These are phyloP conservation scores for Corticium candelabrum DNA, from an alignment of 37 sponge, comb jelly and placozoan species.

Conservation along the genomic window DNA sequence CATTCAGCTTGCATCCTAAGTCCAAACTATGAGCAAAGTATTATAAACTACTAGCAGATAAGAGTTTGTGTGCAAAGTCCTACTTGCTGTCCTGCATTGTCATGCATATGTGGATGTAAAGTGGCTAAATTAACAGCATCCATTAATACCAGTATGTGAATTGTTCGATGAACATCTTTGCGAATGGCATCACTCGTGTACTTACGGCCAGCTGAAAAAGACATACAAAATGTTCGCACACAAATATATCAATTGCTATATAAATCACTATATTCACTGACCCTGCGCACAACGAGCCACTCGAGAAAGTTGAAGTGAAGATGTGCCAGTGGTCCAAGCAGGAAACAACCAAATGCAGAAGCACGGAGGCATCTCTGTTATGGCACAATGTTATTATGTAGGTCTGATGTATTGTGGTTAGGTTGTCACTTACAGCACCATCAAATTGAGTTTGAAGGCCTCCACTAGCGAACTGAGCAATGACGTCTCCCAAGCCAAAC, in stretches of 20 bases:
- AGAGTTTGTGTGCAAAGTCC: too few relatives aligned
- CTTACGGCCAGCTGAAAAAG: conserved; percentile 22
- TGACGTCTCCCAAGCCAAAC: conserved; percentile 50
- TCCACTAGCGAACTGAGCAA: conserved; percentile 31
- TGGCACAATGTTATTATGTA: neutral
- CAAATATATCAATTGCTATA: conserved; percentile 3
- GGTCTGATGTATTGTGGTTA: neutral
- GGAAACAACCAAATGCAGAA: conserved; percentile 42
- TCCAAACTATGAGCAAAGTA: too few relatives aligned
- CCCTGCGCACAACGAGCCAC: conserved; percentile 40
- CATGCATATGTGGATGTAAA: too few relatives aligned
- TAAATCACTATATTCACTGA: conserved; percentile 13
- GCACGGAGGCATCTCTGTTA: conserved; percentile 13
- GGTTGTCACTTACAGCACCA: neutral
- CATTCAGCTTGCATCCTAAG: too few relatives aligned
- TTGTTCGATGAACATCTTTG: conserved; percentile 53
- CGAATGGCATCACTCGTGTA: conserved; percentile 26
- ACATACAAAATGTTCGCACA: neutral
- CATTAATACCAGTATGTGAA: conserved; percentile 74
- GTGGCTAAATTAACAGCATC: too few relatives aligned
- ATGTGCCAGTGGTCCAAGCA: conserved; percentile 57
- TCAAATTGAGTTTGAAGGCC: conserved; percentile 18
- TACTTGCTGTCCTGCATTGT: too few relatives aligned
- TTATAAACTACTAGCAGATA: too few relatives aligned
- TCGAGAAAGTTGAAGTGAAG: conserved; percentile 59